These are phyloP conservation scores for Meganola albula DNA, from an alignment of 2,888 invertebrate species.

Conservation along the genomic window DNA sequence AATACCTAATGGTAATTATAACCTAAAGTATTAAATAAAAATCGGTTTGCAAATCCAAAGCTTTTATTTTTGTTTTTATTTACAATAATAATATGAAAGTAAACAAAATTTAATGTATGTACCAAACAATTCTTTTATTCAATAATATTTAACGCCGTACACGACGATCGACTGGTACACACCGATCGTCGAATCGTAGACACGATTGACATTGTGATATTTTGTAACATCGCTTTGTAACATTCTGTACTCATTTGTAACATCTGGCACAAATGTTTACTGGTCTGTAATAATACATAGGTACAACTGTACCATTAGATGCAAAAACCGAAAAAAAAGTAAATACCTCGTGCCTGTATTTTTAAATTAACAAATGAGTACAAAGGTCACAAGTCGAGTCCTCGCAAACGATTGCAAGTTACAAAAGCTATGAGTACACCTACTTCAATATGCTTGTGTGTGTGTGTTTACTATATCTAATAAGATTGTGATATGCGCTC, in stretches of 20 bases:
- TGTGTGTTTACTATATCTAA: conserved; percentile 27
- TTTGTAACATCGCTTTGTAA: conserved; percentile 5
- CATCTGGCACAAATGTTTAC: conserved; percentile 6
- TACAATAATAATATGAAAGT: conserved; percentile 77
- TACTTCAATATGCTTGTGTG: conserved; percentile 37
- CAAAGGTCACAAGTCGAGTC: conserved; percentile 12
- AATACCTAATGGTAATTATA: no score
- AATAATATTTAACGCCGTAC: conserved; percentile 35
- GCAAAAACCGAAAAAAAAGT: no score
- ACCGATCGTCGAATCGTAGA: conserved; percentile 27
- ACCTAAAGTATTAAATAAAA: no score
- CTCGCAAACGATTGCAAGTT: conserved; percentile 40
- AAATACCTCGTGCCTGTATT: no score
- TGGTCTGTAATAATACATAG: conserved; percentile 2
- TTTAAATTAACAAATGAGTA: conserved; percentile 4
- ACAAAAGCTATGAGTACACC: conserved; percentile 65
- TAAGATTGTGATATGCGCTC: conserved; percentile 45
- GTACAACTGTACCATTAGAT: no score
- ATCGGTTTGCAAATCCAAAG: conserved; percentile 71
- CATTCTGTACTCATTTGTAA: conserved; percentile 14
- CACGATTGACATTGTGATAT: conserved; percentile 29
- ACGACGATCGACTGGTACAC: conserved; percentile 31
- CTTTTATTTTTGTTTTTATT: conserved; percentile 71
- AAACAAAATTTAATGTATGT: conserved; percentile 75
- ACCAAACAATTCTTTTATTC: conserved; percentile 65